Percentiles rank a stretch among this genome's conserved stretches.
These are phyloP conservation scores for Selenia dentaria DNA, from an alignment of 2,888 invertebrate species.

Conservation along the genomic window DNA sequence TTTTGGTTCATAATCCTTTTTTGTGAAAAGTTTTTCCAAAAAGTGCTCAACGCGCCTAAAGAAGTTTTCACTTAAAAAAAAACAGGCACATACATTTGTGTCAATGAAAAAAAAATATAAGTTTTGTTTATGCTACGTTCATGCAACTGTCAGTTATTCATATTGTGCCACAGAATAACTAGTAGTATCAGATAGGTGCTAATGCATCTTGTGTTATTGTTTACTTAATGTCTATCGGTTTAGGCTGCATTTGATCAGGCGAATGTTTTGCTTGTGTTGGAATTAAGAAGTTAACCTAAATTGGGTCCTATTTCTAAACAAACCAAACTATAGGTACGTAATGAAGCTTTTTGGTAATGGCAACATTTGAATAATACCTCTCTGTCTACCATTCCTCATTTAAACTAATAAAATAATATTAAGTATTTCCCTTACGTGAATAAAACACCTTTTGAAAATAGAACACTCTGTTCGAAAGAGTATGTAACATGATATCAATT, in stretches of 20 bases:
- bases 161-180: too few relatives aligned
- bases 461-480: conserved; percentile 59
- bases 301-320: neutral
- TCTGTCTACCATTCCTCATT: neutral
- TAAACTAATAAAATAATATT: neutral
- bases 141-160: too few relatives aligned
- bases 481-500: conserved; percentile 75
- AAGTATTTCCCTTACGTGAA: conserved; percentile 1
- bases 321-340: conserved; percentile 3
- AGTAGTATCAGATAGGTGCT: conserved; percentile 35
- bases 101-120: too few relatives aligned
- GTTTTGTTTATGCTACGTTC: conserved; percentile 29
- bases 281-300: conserved; percentile 15
- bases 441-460: conserved; percentile 48
- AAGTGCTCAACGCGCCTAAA: too few relatives aligned
- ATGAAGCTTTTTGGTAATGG: neutral
- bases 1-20: too few relatives aligned
- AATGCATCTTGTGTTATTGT: conserved; percentile 73
- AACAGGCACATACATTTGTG: too few relatives aligned
- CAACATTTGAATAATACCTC: neutral
- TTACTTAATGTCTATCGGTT: conserved; percentile 57
- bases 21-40: too few relatives aligned
- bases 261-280: conserved; percentile 10
- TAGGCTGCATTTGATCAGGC: conserved; percentile 19
- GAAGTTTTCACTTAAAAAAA: too few relatives aligned